phyloP scores from a whole-genome alignment of 2,888 invertebrate species.

The Sinodicranocentrus sp. region DNA sequence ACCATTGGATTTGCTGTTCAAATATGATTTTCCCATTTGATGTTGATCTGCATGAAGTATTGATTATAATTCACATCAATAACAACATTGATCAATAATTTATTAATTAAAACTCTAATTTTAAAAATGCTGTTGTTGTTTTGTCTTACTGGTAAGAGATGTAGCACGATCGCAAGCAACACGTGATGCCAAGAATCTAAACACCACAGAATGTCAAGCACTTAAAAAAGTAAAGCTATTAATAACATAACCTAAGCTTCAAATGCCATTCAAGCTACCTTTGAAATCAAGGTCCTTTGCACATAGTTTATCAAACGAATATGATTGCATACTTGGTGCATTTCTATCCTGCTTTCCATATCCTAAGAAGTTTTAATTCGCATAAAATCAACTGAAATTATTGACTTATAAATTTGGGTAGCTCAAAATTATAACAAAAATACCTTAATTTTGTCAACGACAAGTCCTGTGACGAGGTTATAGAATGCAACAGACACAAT shows the following conservation, averaged over 20 bases:
- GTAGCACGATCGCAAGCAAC: conserved; percentile 1
- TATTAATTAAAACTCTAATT: no score
- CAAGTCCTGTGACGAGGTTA: conserved; percentile 46
- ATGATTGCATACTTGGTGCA: conserved; percentile 32
- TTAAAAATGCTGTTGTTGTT: no score
- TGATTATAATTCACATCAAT: no score
- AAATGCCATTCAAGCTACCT: not conserved
- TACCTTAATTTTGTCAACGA: conserved; percentile 51
- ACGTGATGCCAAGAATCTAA: no score
- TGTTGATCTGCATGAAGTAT: not conserved
- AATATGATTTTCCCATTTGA: not conserved
- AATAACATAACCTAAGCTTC: no score
- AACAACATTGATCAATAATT: no score
- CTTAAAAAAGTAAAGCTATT: no score
- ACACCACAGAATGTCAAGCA: no score
- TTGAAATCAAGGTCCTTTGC: conserved; percentile 25
- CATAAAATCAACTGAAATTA: no score
- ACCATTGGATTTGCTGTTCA: conserved; percentile 37
- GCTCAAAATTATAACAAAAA: not conserved
- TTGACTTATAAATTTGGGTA: not conserved
- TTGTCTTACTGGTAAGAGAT: conserved; percentile 39
- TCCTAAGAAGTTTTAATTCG: conserved; percentile 17
- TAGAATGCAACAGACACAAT: conserved; percentile 33
- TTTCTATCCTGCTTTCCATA: conserved; percentile 37
- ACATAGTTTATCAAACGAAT: conserved; percentile 45